These are phyloP conservation scores for Pempheris klunzingeri DNA, from an alignment of 2,797 vertebrate genomes.

Conservation along the genomic window DNA sequence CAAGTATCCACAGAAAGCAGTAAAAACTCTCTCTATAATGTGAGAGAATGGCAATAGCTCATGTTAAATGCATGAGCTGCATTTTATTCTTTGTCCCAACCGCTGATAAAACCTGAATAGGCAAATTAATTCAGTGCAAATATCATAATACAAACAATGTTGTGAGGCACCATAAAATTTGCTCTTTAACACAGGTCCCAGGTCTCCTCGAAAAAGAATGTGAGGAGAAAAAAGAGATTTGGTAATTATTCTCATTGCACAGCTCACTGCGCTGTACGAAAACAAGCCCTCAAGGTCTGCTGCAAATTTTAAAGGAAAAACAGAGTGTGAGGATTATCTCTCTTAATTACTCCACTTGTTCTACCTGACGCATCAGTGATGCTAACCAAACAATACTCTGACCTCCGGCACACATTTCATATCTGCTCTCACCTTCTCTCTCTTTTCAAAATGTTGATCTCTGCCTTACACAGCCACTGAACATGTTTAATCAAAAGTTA, in stretches of 20 bases:
- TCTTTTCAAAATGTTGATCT: not conserved
- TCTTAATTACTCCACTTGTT: conserved; percentile 30
- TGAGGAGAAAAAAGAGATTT: conserved; percentile 6
- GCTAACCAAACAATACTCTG: conserved; percentile 17
- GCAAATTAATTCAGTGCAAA: conserved; percentile 19
- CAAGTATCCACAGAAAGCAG: conserved; percentile 8
- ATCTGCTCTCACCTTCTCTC: not conserved
- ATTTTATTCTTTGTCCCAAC: not conserved
- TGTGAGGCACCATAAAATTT: not conserved
- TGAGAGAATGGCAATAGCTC: conserved; percentile 14
- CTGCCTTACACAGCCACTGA: not conserved
- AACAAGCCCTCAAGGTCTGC: conserved; percentile 23
- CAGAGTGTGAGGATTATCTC: conserved; percentile 27
- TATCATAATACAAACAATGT: conserved; percentile 17
- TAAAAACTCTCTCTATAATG: conserved; percentile 18
- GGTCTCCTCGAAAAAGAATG: not conserved
- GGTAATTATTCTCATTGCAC: conserved; percentile 25
- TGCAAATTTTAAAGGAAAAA: conserved; percentile 23
- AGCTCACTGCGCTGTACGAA: conserved; percentile 2
- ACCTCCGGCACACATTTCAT: conserved; percentile 9
- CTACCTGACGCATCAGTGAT: conserved; percentile 14
- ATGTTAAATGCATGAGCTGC: conserved; percentile 46
- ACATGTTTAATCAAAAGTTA: conserved; percentile 30
- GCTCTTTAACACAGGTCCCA: conserved; percentile 14
- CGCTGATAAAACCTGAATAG: conserved; percentile 32